Evolutionary conservation across 2,888 invertebrate genomes (phyloP).

Genomic region (Cerceris ruficornis): DNA sequence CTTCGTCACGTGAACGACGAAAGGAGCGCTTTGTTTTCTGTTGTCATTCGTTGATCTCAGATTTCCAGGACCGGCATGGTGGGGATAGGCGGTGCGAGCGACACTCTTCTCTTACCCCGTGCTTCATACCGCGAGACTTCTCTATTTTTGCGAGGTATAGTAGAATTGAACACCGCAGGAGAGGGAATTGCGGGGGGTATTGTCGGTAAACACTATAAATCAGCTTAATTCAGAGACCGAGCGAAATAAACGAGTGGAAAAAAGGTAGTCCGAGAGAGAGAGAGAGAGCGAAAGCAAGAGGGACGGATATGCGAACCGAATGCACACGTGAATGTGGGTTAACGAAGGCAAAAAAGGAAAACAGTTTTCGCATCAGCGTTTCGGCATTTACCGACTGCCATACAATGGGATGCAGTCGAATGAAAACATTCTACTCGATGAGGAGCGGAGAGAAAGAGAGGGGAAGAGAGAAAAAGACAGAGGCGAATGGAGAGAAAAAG

Average conservation of each 20-base stretch:
- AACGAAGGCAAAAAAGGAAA: slow-evolving; percentile 74
- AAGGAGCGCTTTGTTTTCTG: no score
- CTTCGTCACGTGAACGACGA: no score
- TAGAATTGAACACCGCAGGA: neutral
- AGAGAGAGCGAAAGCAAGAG: slow-evolving; percentile 25
- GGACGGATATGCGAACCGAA: slow-evolving; percentile 25
- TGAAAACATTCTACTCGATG: slow-evolving; percentile 67
- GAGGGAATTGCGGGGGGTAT: slow-evolving; percentile 46
- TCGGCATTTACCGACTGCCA: slow-evolving; percentile 66
- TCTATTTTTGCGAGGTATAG: no score
- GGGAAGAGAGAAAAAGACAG: slow-evolving; percentile 40
- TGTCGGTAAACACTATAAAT: slow-evolving; percentile 66
- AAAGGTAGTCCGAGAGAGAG: slow-evolving; percentile 10
- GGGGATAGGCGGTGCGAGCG: no score
- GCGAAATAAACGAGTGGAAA: slow-evolving; percentile 43
- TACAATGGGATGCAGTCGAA: slow-evolving; percentile 67
- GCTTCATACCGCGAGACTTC: no score
- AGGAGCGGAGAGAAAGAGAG: slow-evolving; percentile 34
- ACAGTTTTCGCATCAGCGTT: slow-evolving; percentile 73
- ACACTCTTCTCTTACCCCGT: no score
- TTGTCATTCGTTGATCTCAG: no score
- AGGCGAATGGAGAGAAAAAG: slow-evolving; percentile 41
- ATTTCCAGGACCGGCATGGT: no score
- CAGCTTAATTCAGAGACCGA: slow-evolving; percentile 62
- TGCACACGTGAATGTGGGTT: slow-evolving; percentile 71